A percentile compares a stretch with the other conserved stretches of the same genome.
Conservation (phyloP, 2,888 invertebrate species). For the Pterostichus niger region DNA sequence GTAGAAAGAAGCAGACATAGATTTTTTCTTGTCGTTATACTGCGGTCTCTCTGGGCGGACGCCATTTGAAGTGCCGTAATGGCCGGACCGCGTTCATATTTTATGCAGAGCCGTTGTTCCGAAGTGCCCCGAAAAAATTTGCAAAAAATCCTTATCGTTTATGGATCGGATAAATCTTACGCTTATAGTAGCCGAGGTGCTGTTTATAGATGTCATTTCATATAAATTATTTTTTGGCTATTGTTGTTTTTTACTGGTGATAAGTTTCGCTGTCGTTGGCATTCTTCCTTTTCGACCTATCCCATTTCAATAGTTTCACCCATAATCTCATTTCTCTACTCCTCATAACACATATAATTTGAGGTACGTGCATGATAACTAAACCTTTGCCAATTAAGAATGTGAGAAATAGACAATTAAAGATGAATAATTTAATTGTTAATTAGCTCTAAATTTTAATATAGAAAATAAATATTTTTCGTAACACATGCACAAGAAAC, state of each 20-base stretch:
- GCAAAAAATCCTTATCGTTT: constrained; percentile 66
- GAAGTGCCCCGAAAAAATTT: constrained; percentile 62
- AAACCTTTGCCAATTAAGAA: too few species aligned
- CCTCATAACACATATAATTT: too few species aligned
- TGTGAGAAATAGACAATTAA: too few species aligned
- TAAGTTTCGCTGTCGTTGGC: constrained; percentile 33
- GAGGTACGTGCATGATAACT: too few species aligned
- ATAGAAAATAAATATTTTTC: too few species aligned
- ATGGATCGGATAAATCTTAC: constrained; percentile 62
- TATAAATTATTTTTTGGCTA: constrained; percentile 65
- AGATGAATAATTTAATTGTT: too few species aligned
- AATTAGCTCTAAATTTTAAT: too few species aligned
- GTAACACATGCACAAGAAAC: too few species aligned
- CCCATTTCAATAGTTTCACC: not conserved
- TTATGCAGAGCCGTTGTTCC: constrained; percentile 60
- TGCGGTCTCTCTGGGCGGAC: constrained; percentile 6
- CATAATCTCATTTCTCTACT: too few species aligned
- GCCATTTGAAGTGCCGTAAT: constrained; percentile 52
- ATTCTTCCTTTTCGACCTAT: not conserved
- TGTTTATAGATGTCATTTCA: constrained; percentile 66
- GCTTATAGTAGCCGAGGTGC: constrained; percentile 63
- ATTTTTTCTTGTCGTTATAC: constrained; percentile 33
- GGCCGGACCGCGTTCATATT: constrained; percentile 56
- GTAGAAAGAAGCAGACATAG: not conserved
- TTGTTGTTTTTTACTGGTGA: constrained; percentile 56